phyloP scores from a whole-genome alignment of 2,113 vertebrate genomes.

The Sinosuthora webbiana region DNA sequence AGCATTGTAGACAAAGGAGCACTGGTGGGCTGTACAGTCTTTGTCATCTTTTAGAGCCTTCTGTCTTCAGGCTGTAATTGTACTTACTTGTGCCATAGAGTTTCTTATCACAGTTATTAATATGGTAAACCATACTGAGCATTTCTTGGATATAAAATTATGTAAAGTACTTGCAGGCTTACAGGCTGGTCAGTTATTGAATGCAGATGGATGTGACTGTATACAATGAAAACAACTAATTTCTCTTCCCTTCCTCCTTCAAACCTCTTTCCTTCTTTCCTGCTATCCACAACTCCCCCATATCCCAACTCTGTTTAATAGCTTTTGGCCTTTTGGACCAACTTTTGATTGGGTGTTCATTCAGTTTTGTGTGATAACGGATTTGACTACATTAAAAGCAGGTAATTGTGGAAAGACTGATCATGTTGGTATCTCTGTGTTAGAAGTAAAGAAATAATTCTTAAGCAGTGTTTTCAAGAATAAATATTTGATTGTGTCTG shows the following conservation, averaged over 20 bases:
- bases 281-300: background rate
- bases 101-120: background rate
- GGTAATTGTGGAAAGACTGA: background rate
- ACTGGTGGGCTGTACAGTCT: background rate
- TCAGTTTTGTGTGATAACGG: background rate
- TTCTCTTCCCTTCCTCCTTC: background rate
- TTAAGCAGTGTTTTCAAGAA: background rate
- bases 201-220: background rate
- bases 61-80: background rate
- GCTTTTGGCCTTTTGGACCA: background rate
- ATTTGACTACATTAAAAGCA: background rate
- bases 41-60: background rate
- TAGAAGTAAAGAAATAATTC: background rate
- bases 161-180: background rate
- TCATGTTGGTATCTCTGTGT: background rate
- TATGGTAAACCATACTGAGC: background rate
- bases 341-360: background rate
- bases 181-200: background rate
- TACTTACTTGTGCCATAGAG: background rate
- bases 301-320: background rate
- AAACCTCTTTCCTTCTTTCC: background rate
- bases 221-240: background rate
- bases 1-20: background rate
- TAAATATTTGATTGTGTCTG: background rate
- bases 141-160: background rate